Conservation (phyloP, 2,888 invertebrate genomes). For the Pasiphila rectangulata region DNA sequence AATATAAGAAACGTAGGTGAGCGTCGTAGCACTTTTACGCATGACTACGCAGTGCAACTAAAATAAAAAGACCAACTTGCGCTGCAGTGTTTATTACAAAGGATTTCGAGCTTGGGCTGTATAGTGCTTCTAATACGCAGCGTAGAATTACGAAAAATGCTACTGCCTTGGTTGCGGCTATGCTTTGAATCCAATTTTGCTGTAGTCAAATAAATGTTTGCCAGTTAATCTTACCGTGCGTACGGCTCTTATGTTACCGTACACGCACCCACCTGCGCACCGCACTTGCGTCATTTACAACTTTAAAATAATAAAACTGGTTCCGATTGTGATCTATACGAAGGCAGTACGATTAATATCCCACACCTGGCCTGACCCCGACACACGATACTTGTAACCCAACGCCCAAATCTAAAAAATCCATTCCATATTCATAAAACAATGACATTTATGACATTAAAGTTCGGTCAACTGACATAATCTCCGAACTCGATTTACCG, state of each 20-base stretch:
- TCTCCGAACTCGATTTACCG: slow-evolving; percentile 29
- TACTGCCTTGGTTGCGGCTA: no score
- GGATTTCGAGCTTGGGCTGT: no score
- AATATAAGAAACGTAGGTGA: not conserved
- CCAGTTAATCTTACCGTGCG: slow-evolving; percentile 43
- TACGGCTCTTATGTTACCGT: slow-evolving; percentile 53
- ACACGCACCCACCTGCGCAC: slow-evolving; percentile 70
- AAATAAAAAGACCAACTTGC: no score
- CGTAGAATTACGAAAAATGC: not conserved
- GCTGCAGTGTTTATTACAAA: no score
- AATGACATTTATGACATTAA: slow-evolving; percentile 51
- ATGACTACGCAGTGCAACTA: not conserved
- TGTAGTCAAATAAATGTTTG: slow-evolving; percentile 27
- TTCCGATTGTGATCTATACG: slow-evolving; percentile 78
- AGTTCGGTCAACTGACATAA: slow-evolving; percentile 48
- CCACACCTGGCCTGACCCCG: slow-evolving; percentile 62
- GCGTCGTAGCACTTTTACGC: not conserved
- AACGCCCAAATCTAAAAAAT: slow-evolving; percentile 45
- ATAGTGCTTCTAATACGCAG: no score
- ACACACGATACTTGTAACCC: slow-evolving; percentile 51
- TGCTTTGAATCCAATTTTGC: no score
- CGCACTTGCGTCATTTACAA: slow-evolving; percentile 78
- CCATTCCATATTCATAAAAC: slow-evolving; percentile 53
- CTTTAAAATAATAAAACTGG: slow-evolving; percentile 80
- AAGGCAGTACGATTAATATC: slow-evolving; percentile 73